Evolutionary conservation across 1,140 invertebrate species (phyloP).

Genomic region (Uloborus diversus): DNA sequence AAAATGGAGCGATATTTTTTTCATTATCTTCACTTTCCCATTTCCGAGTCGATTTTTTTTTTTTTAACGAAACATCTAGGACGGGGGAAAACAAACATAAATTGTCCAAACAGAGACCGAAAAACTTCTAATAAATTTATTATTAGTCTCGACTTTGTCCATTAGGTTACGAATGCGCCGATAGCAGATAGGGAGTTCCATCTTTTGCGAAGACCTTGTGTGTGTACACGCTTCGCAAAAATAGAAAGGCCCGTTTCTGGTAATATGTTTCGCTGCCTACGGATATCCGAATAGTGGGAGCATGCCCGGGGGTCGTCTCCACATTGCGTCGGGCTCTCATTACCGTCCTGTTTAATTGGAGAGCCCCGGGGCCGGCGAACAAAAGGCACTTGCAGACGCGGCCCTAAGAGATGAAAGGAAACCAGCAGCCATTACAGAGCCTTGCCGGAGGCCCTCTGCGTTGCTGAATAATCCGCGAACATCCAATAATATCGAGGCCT

Average conservation of each 20-base stretch:
- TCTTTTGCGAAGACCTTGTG: conserved; percentile 22
- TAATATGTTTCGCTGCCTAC: conserved; percentile 54
- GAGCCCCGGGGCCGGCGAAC: conserved; percentile 27
- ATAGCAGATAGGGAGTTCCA: conserved; percentile 28
- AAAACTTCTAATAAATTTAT: conserved; percentile 48
- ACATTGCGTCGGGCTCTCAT: conserved; percentile 41
- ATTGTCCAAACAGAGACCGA: conserved; percentile 36
- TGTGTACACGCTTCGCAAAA: conserved; percentile 22
- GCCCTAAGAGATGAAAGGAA: conserved; percentile 51
- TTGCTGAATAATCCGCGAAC: conserved; percentile 53
- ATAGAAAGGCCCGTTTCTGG: conserved; percentile 38
- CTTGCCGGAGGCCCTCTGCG: conserved; percentile 16
- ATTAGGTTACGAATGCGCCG: conserved; percentile 39
- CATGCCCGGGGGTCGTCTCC: conserved; percentile 44
- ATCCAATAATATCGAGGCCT: conserved; percentile 55
- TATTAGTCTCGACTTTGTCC: conserved; percentile 52
- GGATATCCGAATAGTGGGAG: conserved; percentile 51
- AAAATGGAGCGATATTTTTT: conserved; percentile 1
- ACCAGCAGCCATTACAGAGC: conserved; percentile 50
- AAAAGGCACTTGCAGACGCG: conserved; percentile 49
- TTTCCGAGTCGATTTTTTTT: neutral
- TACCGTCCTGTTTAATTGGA: conserved; percentile 47
- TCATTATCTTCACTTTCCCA: neutral
- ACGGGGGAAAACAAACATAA: conserved; percentile 37
- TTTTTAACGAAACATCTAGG: conserved; percentile 28